These are phyloP conservation scores for Odiellus spinosus DNA, from an alignment of 2,888 invertebrate species.

Conservation along the genomic window DNA sequence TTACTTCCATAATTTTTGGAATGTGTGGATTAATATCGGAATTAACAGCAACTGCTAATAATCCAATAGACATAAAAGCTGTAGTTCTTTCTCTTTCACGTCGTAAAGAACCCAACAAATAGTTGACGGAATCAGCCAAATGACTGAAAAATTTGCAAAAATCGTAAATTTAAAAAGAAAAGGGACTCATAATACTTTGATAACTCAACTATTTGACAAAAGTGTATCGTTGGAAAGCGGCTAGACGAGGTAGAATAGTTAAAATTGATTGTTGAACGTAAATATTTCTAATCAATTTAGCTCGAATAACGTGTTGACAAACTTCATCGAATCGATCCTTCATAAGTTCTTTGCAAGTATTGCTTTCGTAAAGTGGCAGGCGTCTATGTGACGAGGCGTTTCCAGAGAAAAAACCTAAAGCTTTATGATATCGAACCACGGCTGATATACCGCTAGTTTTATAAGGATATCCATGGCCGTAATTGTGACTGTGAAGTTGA, in stretches of 20 bases:
- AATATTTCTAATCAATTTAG: slow-evolving; percentile 50
- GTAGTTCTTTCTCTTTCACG: slow-evolving; percentile 70
- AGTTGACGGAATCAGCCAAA: slow-evolving; percentile 54
- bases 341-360: slow-evolving; percentile 66
- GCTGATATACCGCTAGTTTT: slow-evolving; percentile 13
- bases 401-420: slow-evolving; percentile 13
- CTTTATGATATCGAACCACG: slow-evolving; percentile 22
- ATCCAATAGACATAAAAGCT: slow-evolving; percentile 77
- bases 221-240: slow-evolving; percentile 71
- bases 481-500: slow-evolving; percentile 12
- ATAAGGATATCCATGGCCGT: slow-evolving; percentile 4
- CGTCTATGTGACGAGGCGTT: slow-evolving; percentile 7
- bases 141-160: slow-evolving; percentile 33
- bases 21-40: slow-evolving; percentile 62
- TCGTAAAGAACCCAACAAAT: slow-evolving; percentile 56
- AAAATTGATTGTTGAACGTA: slow-evolving; percentile 76
- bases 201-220: slow-evolving; percentile 47
- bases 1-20: slow-evolving; percentile 66
- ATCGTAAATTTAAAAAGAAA: not conserved
- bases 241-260: slow-evolving; percentile 71
- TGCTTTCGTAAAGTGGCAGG: slow-evolving; percentile 47
- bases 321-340: slow-evolving; percentile 60
- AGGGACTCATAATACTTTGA: slow-evolving; percentile 3
- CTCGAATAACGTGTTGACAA: slow-evolving; percentile 52
- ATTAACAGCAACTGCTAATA: slow-evolving; percentile 75